Evolutionary conservation across 2,113 vertebrate species (phyloP), one percentile per base, ranked within the genome.

Genomic region (Myodes glareolus): DNA sequence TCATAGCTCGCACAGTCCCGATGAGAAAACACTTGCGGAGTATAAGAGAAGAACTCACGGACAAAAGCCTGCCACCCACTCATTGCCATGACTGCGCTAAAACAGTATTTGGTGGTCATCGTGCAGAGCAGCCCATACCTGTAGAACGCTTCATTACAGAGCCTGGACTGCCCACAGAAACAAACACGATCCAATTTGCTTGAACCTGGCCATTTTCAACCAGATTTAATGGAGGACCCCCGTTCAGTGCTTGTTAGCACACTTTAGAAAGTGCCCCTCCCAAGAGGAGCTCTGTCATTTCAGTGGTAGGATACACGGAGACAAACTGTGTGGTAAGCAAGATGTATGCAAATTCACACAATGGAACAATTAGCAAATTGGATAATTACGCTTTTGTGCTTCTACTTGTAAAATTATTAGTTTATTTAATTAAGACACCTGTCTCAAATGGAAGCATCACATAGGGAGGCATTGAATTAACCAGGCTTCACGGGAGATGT

Each of bases 401-500:
- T 95, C 68, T 61, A 87, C 92, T 92, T 95, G 90, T 76, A 88
- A 95, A 97, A 97, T 97, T 97, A 98, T 95, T 97, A 85, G 84
- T 97, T 97, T 94, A 97, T 93, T 97, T 95, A 96, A 96, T 95
- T 95, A 96, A 97, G 93, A 97, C 97, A 97, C 94, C 95, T 97
- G 96, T 96, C 94, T 96, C 90, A 27, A 97, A 93, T 3, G 73
- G 80, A 93, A 92, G 81, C 9, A 7, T 33, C 50, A 31, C 77
- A 94, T 63, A 7, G 19, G 21, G 58, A 94, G 92, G 36, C 68
- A 76, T 31, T 89, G 93, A 77, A 96, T 96, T 92, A 95, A 94
- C 92, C 42, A 91, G 80, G 78, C 61, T 91, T 81, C 55, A 72
- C 68, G 19, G 85, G 23, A 50, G 52, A 73, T 61, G 39, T 42